These are phyloP conservation scores for Lerista edwardsae DNA, from an alignment of 2,797 vertebrate genomes.

Conservation along the genomic window DNA sequence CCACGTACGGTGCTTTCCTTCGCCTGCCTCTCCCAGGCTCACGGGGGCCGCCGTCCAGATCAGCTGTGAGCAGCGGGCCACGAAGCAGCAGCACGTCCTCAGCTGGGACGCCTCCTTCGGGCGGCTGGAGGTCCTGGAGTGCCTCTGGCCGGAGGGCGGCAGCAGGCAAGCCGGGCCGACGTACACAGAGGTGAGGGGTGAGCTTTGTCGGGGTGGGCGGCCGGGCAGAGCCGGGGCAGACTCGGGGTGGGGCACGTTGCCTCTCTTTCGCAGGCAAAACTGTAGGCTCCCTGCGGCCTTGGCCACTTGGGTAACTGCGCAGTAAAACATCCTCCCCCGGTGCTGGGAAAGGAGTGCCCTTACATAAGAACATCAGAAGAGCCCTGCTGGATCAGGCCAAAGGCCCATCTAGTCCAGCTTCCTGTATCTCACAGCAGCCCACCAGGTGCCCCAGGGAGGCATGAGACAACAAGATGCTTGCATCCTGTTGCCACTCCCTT, in stretches of 20 bases:
- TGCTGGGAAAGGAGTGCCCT: background rate
- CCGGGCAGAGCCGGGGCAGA: too few species aligned
- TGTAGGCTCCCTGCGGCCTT: background rate
- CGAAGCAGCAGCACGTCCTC: constrained; percentile 69
- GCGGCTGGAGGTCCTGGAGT: constrained; percentile 89
- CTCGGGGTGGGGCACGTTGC: too few species aligned
- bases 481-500: too few species aligned
- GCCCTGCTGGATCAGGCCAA: too few species aligned
- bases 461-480: too few species aligned
- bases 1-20: background rate
- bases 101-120: constrained; percentile 88
- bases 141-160: constrained; percentile 78
- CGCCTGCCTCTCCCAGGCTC: constrained; percentile 70
- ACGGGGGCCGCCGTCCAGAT: constrained; percentile 88
- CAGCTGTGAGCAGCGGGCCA: constrained; percentile 83
- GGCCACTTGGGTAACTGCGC: fast-evolving
- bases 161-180: constrained; percentile 63
- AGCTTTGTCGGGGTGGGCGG: too few species aligned
- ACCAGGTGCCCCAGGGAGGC: too few species aligned
- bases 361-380: too few species aligned
- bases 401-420: too few species aligned
- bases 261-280: background rate
- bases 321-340: too few species aligned
- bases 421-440: too few species aligned
- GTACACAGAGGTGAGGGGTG: constrained; percentile 84